Evolutionary conservation across 1,140 invertebrate genomes (phyloP).

Genomic region (Oppia nitens): DNA sequence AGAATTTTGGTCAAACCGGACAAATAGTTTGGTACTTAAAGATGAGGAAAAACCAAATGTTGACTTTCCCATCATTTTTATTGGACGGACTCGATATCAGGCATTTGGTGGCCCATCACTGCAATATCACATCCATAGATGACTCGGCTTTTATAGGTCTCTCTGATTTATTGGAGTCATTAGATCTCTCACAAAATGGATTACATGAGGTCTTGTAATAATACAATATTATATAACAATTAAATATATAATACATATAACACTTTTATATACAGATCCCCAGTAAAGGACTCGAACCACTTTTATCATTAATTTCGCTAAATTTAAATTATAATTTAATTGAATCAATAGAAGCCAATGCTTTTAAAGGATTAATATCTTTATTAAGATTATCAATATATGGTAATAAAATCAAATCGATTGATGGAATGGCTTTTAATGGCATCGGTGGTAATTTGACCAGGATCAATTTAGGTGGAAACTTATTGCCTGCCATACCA

Average conservation of each 20-base stretch:
- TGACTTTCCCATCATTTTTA: conserved; percentile 60
- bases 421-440: conserved; percentile 21
- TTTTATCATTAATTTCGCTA: conserved; percentile 19
- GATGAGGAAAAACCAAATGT: conserved; percentile 58
- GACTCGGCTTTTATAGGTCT: conserved; percentile 17
- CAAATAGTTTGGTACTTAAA: conserved; percentile 61
- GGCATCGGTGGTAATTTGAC: conserved; percentile 22
- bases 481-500: conserved; percentile 19
- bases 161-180: conserved; percentile 25
- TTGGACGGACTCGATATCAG: conserved; percentile 70
- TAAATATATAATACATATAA: background rate
- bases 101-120: conserved; percentile 69
- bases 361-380: conserved; percentile 21
- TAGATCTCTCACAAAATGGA: conserved; percentile 23
- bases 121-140: conserved; percentile 19
- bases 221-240: background rate
- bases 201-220: conserved; percentile 15
- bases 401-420: conserved; percentile 22
- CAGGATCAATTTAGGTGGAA: conserved; percentile 22
- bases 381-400: conserved; percentile 21
- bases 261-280: conserved; percentile 16
- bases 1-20: conserved; percentile 46
- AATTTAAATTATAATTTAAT: conserved; percentile 23
- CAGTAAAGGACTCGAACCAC: conserved; percentile 16
- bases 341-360: conserved; percentile 17